Base-by-base conservation (phyloP, 2,797 vertebrate genomes). In the Syndactyla subalaris region DNA sequence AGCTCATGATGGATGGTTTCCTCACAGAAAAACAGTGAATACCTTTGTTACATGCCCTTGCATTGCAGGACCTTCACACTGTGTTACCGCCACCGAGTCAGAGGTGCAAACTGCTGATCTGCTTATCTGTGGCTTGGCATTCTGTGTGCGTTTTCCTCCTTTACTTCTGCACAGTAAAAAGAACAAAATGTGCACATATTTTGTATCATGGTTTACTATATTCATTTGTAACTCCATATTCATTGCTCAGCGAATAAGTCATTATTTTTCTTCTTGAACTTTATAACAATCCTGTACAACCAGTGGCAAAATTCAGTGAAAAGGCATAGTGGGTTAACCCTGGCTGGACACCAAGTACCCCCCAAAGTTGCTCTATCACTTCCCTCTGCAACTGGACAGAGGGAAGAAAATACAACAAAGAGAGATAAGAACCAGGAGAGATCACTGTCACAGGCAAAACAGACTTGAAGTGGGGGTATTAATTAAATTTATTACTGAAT, bases 1-100 rank as follows among this genome's bases (percentile, higher is more conserved):
- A 77, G 77, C 82, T 95, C 14, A 2, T 93, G 58, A 95, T 89
- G 85, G 66, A 86, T 94, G 59, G 63, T 48, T 97, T 82, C 41
- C 61, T 49, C 43, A 9, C 7, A 36, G 58, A 36, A 51, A 54
- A 65, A 86, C 58, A 82, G 59, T 32, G 43, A 82, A 27, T 65
- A 14, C 34, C 43, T 46, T 77, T 94, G 80, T 59, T 77, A 41
- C 5, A 3, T 61, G 79, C 12, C 39, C 85, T 92, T 92, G 59
- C 36, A 34, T 72, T 85, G 36, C 26, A 66, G 52, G 70, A 41
- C 57, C 86, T 88, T 88, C 81, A 59, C 23, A 71, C 52, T 52
- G 46, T 34, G 62, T 86, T 70, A 30, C 9, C 48, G 36, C 72
- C 58, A 82, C 1, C 9, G 68, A 52, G 21, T 84, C 67, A 85